Percentiles rank a stretch among this genome's conserved stretches.
phyloP scores from a whole-genome alignment of 2,888 invertebrate genomes.

The Dynastes tityus region DNA sequence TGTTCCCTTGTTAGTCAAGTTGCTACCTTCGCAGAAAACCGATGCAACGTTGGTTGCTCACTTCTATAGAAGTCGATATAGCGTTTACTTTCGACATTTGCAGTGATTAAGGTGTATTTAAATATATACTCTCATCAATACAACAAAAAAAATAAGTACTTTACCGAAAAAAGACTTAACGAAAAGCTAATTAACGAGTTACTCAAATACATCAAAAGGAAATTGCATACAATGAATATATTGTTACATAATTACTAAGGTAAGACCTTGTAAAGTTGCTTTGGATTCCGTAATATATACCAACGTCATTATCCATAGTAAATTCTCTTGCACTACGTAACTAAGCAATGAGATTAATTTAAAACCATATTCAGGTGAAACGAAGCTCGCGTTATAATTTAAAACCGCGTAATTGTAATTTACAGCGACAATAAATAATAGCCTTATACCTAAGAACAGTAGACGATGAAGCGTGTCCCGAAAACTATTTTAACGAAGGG shows the following conservation, averaged over 20 bases:
- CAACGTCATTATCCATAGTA: not conserved
- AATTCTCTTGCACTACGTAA: conserved; percentile 5
- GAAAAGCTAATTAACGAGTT: too few species aligned
- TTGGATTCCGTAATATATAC: not conserved
- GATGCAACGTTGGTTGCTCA: too few species aligned
- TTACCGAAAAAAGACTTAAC: too few species aligned
- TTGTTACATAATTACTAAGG: not conserved
- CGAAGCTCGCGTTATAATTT: conserved; percentile 14
- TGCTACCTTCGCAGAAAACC: too few species aligned
- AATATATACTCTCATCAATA: too few species aligned
- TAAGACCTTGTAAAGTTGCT: not conserved
- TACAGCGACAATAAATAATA: conserved; percentile 43
- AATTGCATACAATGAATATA: too few species aligned
- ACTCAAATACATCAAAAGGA: too few species aligned
- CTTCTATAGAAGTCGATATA: too few species aligned
- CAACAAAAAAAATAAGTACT: too few species aligned
- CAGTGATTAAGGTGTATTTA: too few species aligned
- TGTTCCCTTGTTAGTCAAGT: too few species aligned
- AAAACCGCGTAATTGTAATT: conserved; percentile 44
- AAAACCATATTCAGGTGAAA: conserved; percentile 29
- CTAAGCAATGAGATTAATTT: conserved; percentile 7
- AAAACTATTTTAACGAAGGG: conserved; percentile 39
- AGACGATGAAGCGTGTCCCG: conserved; percentile 32
- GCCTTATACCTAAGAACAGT: conserved; percentile 30
- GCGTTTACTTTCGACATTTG: too few species aligned